Base-by-base conservation (phyloP, 2,888 invertebrate genomes). In the Diadegma fenestrale region DNA sequence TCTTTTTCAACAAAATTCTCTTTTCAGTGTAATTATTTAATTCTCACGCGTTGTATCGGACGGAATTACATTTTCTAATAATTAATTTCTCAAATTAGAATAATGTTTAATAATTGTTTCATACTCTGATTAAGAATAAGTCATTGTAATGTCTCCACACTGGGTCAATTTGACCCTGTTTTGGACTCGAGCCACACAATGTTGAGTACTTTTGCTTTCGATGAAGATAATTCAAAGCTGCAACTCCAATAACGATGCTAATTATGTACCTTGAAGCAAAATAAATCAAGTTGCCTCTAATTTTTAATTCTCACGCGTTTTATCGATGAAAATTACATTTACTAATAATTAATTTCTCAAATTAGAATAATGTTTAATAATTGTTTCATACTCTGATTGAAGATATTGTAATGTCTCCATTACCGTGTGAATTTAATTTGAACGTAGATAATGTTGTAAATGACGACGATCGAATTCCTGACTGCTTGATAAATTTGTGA, bases 401-500 rank as follows among this genome's bases (percentile, higher is more conserved):
- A 58, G 58, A 58, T 58, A 64, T 17, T 6, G 68, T 22, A 68
- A 37, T 17, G 26, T 22, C 17, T 45, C 7, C 12, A 45, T 41
- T 37, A 45, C 14, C 22, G 22, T 45, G 43, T 22, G 19, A 45
- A 43, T 6, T 22, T 3, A 26, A 68, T 33, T 37, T 3, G 14
- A 33, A 19, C n/a, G 33, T 22, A 30, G 22, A 22, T 43, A 45
- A 71, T 43, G 26, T 19, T 71, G 51, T 30, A 37, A 71, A 51
- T 51, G 12, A 37, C 22, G 48, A 68, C 12, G 45, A 43, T 68
- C 19, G 17, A 68, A 64, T 37, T 37, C 58, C 19, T 64, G n/a
- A 37, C 33, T 33, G 37, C 37, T n/a, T 19, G 79, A 68, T 48
- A 71, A 79, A 75, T 45, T 71, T 45, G 77, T 41, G 19, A 69